Percentiles rank a stretch among this genome's conserved stretches.
phyloP scores from a whole-genome alignment of 2,113 vertebrate species.

The Tupaia tana region DNA sequence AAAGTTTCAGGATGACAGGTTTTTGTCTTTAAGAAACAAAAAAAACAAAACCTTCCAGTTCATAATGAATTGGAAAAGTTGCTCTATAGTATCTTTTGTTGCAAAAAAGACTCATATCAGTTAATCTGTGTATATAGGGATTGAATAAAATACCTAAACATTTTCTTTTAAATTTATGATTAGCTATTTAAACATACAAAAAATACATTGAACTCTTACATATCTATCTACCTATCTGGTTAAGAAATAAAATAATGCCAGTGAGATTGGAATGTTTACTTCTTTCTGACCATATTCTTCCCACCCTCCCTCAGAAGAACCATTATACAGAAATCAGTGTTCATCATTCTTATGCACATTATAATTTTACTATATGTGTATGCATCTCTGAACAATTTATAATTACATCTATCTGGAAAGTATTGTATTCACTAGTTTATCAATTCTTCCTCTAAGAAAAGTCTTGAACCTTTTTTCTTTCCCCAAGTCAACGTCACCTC shows the following conservation, averaged over 20 bases:
- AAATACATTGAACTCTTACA: background rate
- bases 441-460: background rate
- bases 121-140: background rate
- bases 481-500: background rate
- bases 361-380: background rate
- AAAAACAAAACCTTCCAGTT: background rate
- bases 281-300: background rate
- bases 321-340: background rate
- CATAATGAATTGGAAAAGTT: constrained; percentile 22
- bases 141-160: constrained; percentile 15
- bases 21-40: background rate
- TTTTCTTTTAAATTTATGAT: constrained; percentile 3
- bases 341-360: background rate
- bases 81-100: constrained; percentile 34
- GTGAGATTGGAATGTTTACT: background rate
- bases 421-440: background rate
- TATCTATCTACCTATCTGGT: background rate
- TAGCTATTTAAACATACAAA: constrained; percentile 29
- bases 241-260: background rate
- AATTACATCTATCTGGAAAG: constrained; percentile 15
- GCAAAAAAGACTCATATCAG: background rate
- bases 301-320: background rate
- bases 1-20: background rate
- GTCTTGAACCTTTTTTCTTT: background rate
- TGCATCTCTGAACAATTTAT: background rate